Percentiles rank a stretch among this genome's conserved stretches.
Evolutionary conservation across 2,797 vertebrate species (phyloP).

Genomic region (Thaleichthys pacificus): DNA sequence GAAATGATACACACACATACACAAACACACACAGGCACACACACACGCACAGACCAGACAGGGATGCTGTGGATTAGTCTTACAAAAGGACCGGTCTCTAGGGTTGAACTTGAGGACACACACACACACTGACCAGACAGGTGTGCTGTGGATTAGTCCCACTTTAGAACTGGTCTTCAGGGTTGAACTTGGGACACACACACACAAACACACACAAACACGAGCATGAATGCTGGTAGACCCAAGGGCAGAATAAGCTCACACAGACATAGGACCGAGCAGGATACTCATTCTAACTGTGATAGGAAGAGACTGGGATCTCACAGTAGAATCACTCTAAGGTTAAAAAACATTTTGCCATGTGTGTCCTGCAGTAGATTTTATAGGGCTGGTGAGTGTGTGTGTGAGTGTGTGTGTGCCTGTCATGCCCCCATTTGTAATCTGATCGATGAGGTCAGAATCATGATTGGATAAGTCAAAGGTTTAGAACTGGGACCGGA

Average conservation of each 20-base stretch:
- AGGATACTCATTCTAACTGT: no score
- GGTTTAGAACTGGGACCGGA: neutral
- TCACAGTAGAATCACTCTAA: no score
- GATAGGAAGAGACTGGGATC: no score
- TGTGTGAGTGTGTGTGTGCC: neutral
- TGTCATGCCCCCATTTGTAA: neutral
- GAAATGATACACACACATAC: conserved; percentile 2
- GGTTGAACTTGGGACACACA: neutral
- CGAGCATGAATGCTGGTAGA: no score
- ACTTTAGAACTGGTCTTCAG: neutral
- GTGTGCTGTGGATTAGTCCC: neutral
- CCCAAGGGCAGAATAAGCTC: no score
- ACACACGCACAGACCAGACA: neutral
- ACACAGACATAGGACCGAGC: no score
- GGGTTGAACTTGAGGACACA: conserved; percentile 5
- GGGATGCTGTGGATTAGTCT: neutral
- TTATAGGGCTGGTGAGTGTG: no score
- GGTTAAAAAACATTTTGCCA: no score
- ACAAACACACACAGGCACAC: neutral
- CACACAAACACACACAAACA: neutral
- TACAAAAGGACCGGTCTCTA: neutral
- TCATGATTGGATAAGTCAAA: no score
- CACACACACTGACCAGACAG: neutral
- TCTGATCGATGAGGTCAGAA: no score
- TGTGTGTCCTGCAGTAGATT: no score